Conservation (phyloP, 1,140 invertebrate genomes). For the Matsumurasca onukii region DNA sequence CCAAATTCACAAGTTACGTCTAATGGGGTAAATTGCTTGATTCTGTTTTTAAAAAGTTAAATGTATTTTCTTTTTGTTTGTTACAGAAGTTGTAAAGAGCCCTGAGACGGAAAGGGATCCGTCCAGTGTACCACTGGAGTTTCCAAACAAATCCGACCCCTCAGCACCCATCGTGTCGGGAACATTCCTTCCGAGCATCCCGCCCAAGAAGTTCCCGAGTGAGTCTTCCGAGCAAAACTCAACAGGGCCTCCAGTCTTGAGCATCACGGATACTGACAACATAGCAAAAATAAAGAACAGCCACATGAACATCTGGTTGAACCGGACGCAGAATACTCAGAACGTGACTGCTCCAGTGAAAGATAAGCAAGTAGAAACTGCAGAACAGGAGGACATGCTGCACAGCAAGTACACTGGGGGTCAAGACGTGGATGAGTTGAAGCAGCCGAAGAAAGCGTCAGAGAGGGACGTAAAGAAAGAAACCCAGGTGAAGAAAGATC, state of each 20-base stretch:
- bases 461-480: neutral
- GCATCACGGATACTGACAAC: neutral
- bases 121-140: neutral
- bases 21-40: no score
- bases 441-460: neutral
- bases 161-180: neutral
- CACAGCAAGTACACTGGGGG: constrained; percentile 15
- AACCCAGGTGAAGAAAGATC: constrained; percentile 1
- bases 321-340: neutral
- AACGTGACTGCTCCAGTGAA: no score
- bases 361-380: neutral
- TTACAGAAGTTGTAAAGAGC: no score
- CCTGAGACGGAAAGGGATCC: no score
- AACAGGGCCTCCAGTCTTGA: neutral
- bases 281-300: neutral
- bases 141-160: neutral
- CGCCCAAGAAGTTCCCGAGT: neutral
- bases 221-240: neutral
- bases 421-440: neutral
- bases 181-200: neutral
- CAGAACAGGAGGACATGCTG: constrained; percentile 19
- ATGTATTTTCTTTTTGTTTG: no score
- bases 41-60: no score
- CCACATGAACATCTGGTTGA: neutral
- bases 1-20: no score